These are phyloP conservation scores for Tamias sibiricus DNA, from an alignment of 2,113 vertebrate genomes.

Conservation along the genomic window DNA sequence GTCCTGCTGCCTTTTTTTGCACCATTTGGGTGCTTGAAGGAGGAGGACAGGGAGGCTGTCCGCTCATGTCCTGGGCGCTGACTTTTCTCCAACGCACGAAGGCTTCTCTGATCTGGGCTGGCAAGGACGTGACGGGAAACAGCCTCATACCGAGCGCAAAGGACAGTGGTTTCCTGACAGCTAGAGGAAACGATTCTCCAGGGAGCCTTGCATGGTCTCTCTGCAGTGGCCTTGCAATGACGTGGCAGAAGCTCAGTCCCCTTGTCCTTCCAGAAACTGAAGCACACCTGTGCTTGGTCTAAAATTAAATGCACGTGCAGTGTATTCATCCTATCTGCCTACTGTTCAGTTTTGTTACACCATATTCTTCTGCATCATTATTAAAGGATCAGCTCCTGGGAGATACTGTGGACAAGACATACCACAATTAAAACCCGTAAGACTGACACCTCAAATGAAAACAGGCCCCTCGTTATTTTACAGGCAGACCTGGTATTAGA, in stretches of 20 bases:
- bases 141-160: not conserved
- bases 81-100: not conserved
- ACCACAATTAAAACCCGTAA: not conserved
- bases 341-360: not conserved
- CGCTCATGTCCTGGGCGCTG: not conserved
- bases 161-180: not conserved
- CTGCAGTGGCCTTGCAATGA: not conserved
- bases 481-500: constrained; percentile 37
- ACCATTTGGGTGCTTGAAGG: not conserved
- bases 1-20: not conserved
- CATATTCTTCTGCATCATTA: not conserved
- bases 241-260: not conserved
- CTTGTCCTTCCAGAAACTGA: not conserved
- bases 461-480: constrained; percentile 34
- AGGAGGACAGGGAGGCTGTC: not conserved
- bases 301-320: not conserved
- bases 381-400: not conserved
- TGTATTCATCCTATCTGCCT: not conserved
- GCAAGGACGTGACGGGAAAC: not conserved
- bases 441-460: not conserved
- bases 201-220: not conserved
- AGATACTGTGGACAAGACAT: not conserved
- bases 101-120: not conserved
- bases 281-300: not conserved
- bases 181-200: not conserved